Conservation (phyloP, 1,140 invertebrate species). For the Drosophila virilis region DNA sequence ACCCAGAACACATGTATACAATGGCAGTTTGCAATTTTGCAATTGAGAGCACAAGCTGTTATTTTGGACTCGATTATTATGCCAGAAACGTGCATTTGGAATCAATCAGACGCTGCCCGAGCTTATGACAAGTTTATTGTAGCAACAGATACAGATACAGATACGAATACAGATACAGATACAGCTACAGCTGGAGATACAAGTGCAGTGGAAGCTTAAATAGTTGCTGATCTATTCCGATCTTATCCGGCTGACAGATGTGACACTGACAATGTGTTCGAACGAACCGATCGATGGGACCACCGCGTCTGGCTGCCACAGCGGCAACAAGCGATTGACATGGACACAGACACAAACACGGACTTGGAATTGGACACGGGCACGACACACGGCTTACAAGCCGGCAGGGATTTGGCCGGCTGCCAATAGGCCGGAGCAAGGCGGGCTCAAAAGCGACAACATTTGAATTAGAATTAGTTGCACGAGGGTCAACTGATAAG, state of each 20-base stretch:
- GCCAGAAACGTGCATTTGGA: slow-evolving; percentile 17
- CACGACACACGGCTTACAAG: slow-evolving; percentile 25
- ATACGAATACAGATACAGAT: slow-evolving; percentile 9
- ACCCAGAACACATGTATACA: slow-evolving; percentile 9
- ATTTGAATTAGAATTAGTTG: slow-evolving; percentile 6
- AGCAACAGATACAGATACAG: slow-evolving; percentile 8
- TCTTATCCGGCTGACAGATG: slow-evolving; percentile 52
- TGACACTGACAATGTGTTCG: slow-evolving; percentile 59
- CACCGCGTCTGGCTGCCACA: slow-evolving; percentile 43
- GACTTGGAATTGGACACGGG: background rate
- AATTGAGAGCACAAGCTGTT: slow-evolving; percentile 22
- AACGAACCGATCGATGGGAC: slow-evolving; percentile 44
- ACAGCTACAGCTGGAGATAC: slow-evolving; percentile 4
- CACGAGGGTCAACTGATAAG: background rate
- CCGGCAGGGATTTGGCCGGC: slow-evolving; percentile 20
- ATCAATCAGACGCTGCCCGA: slow-evolving; percentile 30
- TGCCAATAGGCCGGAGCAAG: slow-evolving; percentile 1
- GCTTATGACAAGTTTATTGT: slow-evolving; percentile 32
- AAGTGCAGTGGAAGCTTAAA: background rate
- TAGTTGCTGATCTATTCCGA: slow-evolving; percentile 27
- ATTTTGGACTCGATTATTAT: background rate
- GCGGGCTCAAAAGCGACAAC: background rate
- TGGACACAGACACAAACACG: slow-evolving; percentile 32
- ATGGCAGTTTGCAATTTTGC: slow-evolving; percentile 14
- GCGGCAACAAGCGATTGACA: slow-evolving; percentile 28